Conservation (phyloP, 1,140 invertebrate genomes). For the Drosophila prosaltans region DNA sequence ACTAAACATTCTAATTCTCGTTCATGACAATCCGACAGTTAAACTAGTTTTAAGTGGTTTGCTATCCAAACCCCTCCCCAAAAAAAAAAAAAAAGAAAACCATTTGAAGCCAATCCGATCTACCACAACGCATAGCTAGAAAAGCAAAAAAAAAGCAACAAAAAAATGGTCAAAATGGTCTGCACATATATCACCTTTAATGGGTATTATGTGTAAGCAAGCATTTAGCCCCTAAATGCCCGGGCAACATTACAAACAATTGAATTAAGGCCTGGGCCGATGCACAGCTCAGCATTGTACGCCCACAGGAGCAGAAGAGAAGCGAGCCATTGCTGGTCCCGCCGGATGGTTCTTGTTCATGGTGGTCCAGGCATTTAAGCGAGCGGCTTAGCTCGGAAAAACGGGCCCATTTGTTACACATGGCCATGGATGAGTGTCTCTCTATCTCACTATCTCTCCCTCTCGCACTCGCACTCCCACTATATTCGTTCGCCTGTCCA, state of each 20-base stretch:
- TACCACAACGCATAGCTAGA: background rate
- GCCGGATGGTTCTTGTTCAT: constrained; percentile 36
- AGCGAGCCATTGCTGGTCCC: background rate
- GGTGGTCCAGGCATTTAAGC: constrained; percentile 50
- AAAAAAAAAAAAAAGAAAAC: background rate
- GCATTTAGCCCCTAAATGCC: constrained; percentile 72
- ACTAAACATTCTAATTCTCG: background rate
- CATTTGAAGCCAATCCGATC: background rate
- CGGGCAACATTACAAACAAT: constrained; percentile 71
- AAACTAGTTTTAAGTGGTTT: background rate
- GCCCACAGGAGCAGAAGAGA: background rate
- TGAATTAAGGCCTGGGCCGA: constrained; percentile 63
- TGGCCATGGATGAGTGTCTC: constrained; percentile 19
- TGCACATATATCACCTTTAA: constrained; percentile 71
- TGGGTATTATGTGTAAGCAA: constrained; percentile 74
- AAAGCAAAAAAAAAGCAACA: no score
- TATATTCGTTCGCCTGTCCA: background rate
- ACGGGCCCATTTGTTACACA: constrained; percentile 59
- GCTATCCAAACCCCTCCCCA: background rate
- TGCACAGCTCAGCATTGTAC: constrained; percentile 39
- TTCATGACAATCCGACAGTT: background rate
- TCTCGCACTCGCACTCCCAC: constrained; percentile 6
- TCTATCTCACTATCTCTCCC: constrained; percentile 18
- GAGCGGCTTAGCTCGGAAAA: constrained; percentile 42
- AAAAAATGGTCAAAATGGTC: no score